These are phyloP conservation scores for Lytechinus variegatus DNA, from an alignment of 35 echinoderm and acorn worm species.

Conservation along the genomic window DNA sequence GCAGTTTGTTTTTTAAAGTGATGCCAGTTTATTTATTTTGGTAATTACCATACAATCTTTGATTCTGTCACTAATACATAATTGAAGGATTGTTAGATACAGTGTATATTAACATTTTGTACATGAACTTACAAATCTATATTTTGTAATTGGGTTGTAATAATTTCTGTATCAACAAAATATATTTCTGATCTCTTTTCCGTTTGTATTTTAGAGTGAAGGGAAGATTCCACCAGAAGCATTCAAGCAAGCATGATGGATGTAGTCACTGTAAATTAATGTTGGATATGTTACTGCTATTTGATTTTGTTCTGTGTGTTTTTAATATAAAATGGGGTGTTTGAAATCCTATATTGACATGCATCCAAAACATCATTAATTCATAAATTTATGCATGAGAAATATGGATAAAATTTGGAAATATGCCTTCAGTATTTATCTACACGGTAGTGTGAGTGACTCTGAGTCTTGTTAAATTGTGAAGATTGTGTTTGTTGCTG, in stretches of 20 bases:
- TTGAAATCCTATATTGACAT: background rate
- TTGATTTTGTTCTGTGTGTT: background rate
- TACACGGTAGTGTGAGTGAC: background rate
- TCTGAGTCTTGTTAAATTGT: background rate
- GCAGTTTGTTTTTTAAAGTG: background rate
- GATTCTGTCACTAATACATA: too few species aligned
- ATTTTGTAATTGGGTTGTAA: too few species aligned
- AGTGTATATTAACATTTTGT: background rate
- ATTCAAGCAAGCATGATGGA: constrained; percentile 37
- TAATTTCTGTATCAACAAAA: background rate
- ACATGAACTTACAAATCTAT: background rate
- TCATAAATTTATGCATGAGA: background rate
- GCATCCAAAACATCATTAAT: background rate
- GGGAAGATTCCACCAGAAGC: constrained; percentile 42
- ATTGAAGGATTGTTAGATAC: too few species aligned
- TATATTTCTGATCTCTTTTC: background rate
- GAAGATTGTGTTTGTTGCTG: background rate
- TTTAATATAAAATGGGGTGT: background rate
- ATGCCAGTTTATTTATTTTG: background rate
- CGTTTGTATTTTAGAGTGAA: constrained; percentile 21
- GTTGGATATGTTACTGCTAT: background rate
- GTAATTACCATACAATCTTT: too few species aligned
- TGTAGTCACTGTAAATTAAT: background rate
- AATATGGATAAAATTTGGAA: too few species aligned
- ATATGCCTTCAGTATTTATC: background rate